Conservation (phyloP, 1,140 invertebrate genomes). For the fruit fly (Drosophila melanogaster) region DNA sequence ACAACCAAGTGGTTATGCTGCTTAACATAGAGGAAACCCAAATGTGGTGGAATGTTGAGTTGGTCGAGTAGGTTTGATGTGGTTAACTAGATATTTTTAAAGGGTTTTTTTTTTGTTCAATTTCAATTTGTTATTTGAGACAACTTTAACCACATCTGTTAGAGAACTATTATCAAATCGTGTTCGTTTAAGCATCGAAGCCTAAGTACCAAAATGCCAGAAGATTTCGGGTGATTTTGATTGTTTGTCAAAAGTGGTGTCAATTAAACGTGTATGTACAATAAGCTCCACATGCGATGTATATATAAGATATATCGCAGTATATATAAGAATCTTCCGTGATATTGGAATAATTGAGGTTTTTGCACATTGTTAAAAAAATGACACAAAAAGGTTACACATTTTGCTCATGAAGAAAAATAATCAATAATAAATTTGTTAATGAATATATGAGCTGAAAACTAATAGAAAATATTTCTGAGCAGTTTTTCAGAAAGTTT, state of each 20-base stretch:
- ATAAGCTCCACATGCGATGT: background rate
- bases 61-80: too few species aligned
- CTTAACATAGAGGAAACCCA: too few species aligned
- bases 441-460: background rate
- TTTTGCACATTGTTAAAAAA: slow-evolving; percentile 14
- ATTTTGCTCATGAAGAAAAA: slow-evolving; percentile 3
- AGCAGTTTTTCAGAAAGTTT: slow-evolving; percentile 1
- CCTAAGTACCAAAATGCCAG: too few species aligned
- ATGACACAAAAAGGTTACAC: slow-evolving; percentile 9
- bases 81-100: too few species aligned
- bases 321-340: slow-evolving; percentile 13
- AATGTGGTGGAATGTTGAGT: too few species aligned
- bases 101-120: too few species aligned
- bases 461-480: background rate
- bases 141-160: too few species aligned
- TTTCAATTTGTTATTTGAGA: too few species aligned
- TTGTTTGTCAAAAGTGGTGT: slow-evolving; percentile 6
- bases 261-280: slow-evolving; percentile 16
- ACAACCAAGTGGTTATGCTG: background rate
- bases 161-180: background rate
- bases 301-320: slow-evolving; percentile 2
- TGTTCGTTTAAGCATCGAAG: too few species aligned
- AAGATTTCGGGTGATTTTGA: too few species aligned
- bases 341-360: slow-evolving; percentile 13
- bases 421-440: background rate